Percentiles rank a stretch among this genome's conserved stretches.
Conservation (phyloP, 1,140 invertebrate species). For the Stegodyphus mimosarum region DNA sequence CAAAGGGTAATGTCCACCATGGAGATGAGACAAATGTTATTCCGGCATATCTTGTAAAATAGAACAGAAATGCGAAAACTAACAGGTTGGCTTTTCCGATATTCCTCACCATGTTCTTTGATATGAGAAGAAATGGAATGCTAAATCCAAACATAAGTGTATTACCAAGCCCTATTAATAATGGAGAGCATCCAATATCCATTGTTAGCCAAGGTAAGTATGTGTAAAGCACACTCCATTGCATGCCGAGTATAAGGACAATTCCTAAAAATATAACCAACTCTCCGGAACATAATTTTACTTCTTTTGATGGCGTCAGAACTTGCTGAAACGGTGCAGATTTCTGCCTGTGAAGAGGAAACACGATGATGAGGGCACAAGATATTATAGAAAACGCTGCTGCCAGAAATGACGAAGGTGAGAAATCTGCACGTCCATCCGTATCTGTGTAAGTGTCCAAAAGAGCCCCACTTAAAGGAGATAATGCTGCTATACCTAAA, state of each 20-base stretch:
- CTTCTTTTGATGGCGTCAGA: constrained; percentile 15
- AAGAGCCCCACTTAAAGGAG: constrained; percentile 59
- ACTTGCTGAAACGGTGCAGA: constrained; percentile 28
- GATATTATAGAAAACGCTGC: constrained; percentile 62
- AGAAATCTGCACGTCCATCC: constrained; percentile 58
- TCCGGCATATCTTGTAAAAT: constrained; percentile 62
- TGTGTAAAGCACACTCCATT: constrained; percentile 61
- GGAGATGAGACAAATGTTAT: constrained; percentile 60
- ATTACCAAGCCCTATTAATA: constrained; percentile 50
- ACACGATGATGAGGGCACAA: constrained; percentile 55
- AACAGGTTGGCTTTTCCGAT: constrained; percentile 63
- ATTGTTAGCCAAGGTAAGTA: constrained; percentile 59
- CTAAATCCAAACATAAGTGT: constrained; percentile 59
- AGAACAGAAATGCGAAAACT: constrained; percentile 63
- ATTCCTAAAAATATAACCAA: constrained; percentile 54
- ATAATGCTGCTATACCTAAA: constrained; percentile 53
- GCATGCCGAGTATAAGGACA: constrained; percentile 58
- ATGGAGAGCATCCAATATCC: constrained; percentile 51
- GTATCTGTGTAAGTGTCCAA: constrained; percentile 61
- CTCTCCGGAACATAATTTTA: constrained; percentile 48
- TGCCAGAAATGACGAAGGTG: constrained; percentile 61
- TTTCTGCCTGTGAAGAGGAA: constrained; percentile 56
- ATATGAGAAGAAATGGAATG: constrained; percentile 60
- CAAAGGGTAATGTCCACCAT: constrained; percentile 63
- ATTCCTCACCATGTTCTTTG: constrained; percentile 63